Evolutionary conservation across 2,113 vertebrate genomes (phyloP).

Genomic region (Eurystomus gularis): DNA sequence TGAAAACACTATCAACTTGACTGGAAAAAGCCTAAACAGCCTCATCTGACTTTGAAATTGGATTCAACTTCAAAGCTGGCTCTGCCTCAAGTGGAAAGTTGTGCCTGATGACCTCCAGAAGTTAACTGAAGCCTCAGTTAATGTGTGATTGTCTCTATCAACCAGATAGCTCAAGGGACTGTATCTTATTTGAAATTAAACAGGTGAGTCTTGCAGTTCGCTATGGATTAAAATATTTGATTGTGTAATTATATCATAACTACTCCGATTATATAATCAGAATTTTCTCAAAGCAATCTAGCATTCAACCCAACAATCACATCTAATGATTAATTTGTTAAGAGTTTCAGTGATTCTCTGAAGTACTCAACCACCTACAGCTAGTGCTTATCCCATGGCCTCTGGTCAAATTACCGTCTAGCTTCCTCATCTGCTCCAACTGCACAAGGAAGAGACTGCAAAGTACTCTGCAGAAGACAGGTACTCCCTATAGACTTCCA

Average conservation of each 20-base stretch:
- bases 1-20: background rate
- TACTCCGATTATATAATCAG: constrained; percentile 5
- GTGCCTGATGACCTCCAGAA: background rate
- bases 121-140: background rate
- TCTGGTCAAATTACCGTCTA: background rate
- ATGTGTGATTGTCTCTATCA: background rate
- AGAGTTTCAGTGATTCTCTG: background rate
- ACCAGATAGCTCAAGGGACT: background rate
- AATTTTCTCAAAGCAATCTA: constrained; percentile 27
- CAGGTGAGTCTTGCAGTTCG: background rate
- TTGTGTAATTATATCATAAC: background rate
- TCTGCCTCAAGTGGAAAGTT: background rate
- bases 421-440: background rate
- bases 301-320: background rate
- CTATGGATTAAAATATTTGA: background rate
- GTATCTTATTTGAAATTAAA: background rate
- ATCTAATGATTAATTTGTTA: constrained; percentile 31
- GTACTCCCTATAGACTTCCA: background rate
- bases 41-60: background rate
- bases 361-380: background rate
- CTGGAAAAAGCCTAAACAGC: background rate
- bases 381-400: background rate
- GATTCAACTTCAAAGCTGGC: background rate
- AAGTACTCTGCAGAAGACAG: background rate
- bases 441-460: background rate